phyloP scores from a whole-genome alignment of 2,888 invertebrate genomes.

The Thumatha senex region DNA sequence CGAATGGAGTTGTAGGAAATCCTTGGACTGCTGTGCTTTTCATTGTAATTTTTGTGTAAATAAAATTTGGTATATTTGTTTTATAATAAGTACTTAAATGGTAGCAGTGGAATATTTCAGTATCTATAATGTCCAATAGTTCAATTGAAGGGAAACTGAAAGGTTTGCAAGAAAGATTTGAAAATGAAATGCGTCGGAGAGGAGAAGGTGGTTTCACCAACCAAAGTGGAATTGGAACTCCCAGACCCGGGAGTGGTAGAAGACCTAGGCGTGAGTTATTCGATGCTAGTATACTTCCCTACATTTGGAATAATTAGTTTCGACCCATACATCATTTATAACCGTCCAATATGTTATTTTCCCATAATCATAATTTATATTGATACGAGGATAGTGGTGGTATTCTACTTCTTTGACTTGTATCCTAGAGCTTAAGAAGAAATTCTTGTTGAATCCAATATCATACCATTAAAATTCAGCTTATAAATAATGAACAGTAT shows the following conservation, averaged over 20 bases:
- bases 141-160: constrained; percentile 91
- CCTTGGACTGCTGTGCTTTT: constrained; percentile 71
- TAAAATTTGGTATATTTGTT: constrained; percentile 62
- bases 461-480: constrained; percentile 3
- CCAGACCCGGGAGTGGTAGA: constrained; percentile 78
- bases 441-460: not conserved
- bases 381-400: constrained; percentile 12
- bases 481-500: constrained; percentile 1
- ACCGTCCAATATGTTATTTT: constrained; percentile 22
- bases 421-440: not conserved
- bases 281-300: constrained; percentile 4
- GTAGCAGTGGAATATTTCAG: constrained; percentile 55
- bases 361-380: constrained; percentile 11
- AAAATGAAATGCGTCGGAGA: constrained; percentile 84
- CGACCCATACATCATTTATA: constrained; percentile 14
- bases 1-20: constrained; percentile 50
- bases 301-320: constrained; percentile 6
- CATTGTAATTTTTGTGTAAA: constrained; percentile 72
- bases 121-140: constrained; percentile 86
- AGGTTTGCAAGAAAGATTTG: constrained; percentile 91
- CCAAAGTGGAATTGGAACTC: constrained; percentile 78
- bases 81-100: constrained; percentile 66
- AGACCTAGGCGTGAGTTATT: constrained; percentile 86
- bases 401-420: constrained; percentile 1
- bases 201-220: constrained; percentile 84